These are phyloP conservation scores for Perizoma affinitatum DNA, from an alignment of 2,888 invertebrate species.

Conservation along the genomic window DNA sequence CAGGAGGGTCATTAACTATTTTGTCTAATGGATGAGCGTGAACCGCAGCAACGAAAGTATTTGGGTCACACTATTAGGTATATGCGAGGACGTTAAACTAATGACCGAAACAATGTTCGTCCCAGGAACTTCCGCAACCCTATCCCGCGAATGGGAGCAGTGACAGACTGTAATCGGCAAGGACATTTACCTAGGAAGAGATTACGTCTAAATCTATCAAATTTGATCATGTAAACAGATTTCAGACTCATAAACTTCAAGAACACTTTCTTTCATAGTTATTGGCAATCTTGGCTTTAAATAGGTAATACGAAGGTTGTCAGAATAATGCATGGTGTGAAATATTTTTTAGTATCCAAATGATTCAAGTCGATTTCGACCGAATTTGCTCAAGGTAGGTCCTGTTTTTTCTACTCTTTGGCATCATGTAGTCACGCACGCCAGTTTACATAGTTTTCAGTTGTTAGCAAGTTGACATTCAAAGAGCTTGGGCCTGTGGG, in stretches of 20 bases:
- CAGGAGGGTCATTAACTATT: constrained; percentile 40
- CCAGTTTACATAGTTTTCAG: constrained; percentile 46
- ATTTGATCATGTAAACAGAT: no score
- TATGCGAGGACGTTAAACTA: constrained; percentile 38
- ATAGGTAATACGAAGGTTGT: no score
- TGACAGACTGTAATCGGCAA: constrained; percentile 16
- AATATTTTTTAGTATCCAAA: no score
- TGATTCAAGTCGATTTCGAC: no score
- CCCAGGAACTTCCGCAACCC: constrained; percentile 28
- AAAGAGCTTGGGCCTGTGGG: constrained; percentile 25
- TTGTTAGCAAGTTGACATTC: constrained; percentile 41
- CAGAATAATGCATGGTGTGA: no score
- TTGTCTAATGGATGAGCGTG: constrained; percentile 38
- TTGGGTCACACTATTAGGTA: constrained; percentile 39
- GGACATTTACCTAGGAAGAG: no score
- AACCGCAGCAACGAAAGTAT: constrained; percentile 39
- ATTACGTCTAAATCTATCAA: no score
- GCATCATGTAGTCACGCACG: constrained; percentile 44
- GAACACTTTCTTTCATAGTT: no score
- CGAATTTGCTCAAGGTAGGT: no score
- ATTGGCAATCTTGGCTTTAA: no score
- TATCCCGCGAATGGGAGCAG: constrained; percentile 7
- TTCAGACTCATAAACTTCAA: no score
- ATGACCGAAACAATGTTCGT: constrained; percentile 39
- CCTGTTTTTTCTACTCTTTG: constrained; percentile 7